Percentiles rank a stretch among this genome's conserved stretches.
Conservation (phyloP, 2,888 invertebrate genomes). For the Pyrrhosoma nymphula region DNA sequence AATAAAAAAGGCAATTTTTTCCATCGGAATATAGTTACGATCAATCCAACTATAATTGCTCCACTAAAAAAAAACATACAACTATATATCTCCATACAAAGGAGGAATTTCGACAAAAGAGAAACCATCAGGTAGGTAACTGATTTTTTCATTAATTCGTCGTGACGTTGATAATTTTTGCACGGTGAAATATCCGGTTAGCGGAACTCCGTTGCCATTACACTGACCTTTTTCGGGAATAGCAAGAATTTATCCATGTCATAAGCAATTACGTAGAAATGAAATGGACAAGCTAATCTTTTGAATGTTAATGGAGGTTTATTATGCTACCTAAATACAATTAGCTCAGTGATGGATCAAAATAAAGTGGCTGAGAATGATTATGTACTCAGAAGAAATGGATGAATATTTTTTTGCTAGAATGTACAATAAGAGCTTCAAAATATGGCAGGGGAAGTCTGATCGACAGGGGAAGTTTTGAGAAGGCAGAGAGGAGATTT, state of each 20-base stretch:
- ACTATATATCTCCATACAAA: background rate
- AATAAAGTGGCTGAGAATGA: too few species aligned
- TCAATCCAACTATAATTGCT: background rate
- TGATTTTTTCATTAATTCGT: too few species aligned
- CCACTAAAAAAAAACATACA: background rate
- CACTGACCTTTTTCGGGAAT: background rate
- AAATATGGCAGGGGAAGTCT: too few species aligned
- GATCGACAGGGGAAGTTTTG: too few species aligned
- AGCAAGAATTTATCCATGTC: background rate
- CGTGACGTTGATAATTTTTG: background rate
- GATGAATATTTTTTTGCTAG: too few species aligned
- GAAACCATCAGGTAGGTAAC: background rate
- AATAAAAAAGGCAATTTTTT: background rate
- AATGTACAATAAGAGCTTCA: too few species aligned
- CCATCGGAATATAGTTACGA: background rate
- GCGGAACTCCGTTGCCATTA: background rate
- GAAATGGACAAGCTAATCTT: background rate
- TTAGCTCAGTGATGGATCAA: too few species aligned
- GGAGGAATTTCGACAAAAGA: background rate
- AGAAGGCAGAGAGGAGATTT: too few species aligned
- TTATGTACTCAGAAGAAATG: too few species aligned
- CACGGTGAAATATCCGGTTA: background rate
- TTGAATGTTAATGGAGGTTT: too few species aligned
- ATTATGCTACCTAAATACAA: too few species aligned
- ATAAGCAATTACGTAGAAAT: background rate